A percentile compares a stretch with the other conserved stretches of the same genome.
phyloP scores from a whole-genome alignment of 2,797 vertebrate genomes.

The Aphelocoma californica region DNA sequence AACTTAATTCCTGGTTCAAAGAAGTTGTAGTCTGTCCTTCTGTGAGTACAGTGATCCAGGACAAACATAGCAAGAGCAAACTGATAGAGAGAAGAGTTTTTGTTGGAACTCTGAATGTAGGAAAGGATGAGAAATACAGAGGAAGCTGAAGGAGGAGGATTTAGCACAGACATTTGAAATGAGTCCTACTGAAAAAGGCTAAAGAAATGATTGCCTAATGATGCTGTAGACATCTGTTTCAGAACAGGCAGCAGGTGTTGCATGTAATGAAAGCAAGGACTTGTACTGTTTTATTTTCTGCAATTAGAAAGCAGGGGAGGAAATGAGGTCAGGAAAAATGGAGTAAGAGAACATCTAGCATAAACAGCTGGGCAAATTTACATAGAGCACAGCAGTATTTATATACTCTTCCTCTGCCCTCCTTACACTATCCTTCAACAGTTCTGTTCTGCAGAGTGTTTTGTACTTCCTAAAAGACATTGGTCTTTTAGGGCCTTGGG shows the following conservation, averaged over 20 bases:
- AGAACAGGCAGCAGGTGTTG: slow-evolving; percentile 47
- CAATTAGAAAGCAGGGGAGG: slow-evolving; percentile 3
- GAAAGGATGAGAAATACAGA: slow-evolving; percentile 2
- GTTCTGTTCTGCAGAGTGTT: not conserved
- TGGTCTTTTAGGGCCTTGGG: not conserved
- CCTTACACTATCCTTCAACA: not conserved
- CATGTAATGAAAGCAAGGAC: slow-evolving; percentile 23
- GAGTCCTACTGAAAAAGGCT: not conserved
- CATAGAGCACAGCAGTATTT: not conserved
- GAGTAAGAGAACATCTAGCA: slow-evolving; percentile 10
- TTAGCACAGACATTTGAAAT: slow-evolving; percentile 19
- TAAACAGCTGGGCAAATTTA: slow-evolving; percentile 27
- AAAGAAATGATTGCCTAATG: slow-evolving; percentile 16
- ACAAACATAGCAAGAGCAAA: not conserved
- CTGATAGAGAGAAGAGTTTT: not conserved
- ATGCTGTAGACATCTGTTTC: slow-evolving; percentile 52
- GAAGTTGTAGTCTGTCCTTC: not conserved
- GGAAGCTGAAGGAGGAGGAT: not conserved
- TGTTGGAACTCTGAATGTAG: not conserved
- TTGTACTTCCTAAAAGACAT: not conserved
- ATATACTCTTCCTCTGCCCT: not conserved
- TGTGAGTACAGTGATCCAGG: not conserved
- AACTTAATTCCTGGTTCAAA: not conserved
- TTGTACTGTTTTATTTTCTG: slow-evolving; percentile 43
- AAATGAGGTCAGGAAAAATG: slow-evolving; percentile 39